Base-by-base conservation (phyloP, 2,888 invertebrate genomes). In the Glyphotaelius pellucidus region DNA sequence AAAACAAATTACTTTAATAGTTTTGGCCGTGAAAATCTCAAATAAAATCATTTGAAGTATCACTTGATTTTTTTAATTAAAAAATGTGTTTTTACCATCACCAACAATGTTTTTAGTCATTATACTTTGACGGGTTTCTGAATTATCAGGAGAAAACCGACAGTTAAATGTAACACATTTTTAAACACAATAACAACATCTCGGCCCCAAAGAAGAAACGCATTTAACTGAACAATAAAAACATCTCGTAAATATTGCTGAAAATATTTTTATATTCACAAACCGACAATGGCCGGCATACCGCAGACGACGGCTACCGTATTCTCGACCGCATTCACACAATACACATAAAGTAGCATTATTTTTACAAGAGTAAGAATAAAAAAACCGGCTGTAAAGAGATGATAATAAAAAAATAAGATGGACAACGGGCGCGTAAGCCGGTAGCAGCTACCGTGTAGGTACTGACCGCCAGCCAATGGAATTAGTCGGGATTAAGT, bases 401-500 rank as follows among this genome's bases (percentile, higher is more conserved):
- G 79, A 89, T 80, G 91, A 90, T 42, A 30, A 89, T 92, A 92
- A 90, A 92, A 42, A 92, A 91, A 80, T 52, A 83, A 86, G 31
- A 4, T 38, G 88, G 67, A 32, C 91, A 90, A 92, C 52, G 88
- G 84, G 42, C 84, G 93, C 92, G 93, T 93, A 93, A 93, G 90
- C 90, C 91, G 88, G 93, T 92, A 93, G 93, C 93, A 31, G 67
- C 67, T n/a, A n/a, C 67, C 25, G 15, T 19, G 52, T 52, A 52
- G 52, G 52, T 52, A 52, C 42, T 30, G 81, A 52, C 35, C 84
- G 90, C 83, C 87, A 90, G 91, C 79, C 89, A 80, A 93, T 92
- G 91, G 92, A 93, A 92, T 92, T 92, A 92, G 92, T 90, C 25
- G 90, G 90, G 90, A 92, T 92, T 92, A 90, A 90, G 35, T 47